Evolutionary conservation across 1,140 invertebrate species (phyloP), one percentile per base, ranked within the genome.

Genomic region (Drosophila tropicalis): DNA sequence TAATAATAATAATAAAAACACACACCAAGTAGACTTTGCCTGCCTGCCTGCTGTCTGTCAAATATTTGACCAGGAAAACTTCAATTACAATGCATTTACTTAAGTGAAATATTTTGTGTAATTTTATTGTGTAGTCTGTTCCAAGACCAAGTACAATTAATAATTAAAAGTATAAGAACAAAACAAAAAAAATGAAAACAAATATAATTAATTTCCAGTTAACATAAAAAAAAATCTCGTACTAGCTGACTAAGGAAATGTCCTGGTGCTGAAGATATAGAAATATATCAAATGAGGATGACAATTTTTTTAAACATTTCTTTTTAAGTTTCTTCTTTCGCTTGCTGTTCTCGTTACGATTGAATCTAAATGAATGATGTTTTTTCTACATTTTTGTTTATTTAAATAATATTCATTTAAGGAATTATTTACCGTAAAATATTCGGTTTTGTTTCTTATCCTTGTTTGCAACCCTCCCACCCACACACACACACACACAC

Each of bases 381-480:
- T 19, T 22, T 47, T 17, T 10, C 44, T 47, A 47, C 17, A 47
- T 39, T 39, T 39, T 12, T 5, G 3, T 39, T 39, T 39, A 39
- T 39, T 39, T 51, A 17, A 51, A 51, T 51, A 51, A 22, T 51
- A 51, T 51, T 51, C 17, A 51, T 51, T 51, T 51, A 51, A 19
- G 44, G 22, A 15, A 51, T 51, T 19, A 51, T 51, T 22, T 51
- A 19, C 44, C 44, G 17, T 51, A 22, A 51, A 51, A 51, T 51
- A 51, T 51, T 51, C 22, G 44, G 44, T 51, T 51, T 22, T 51
- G 17, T 19, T 51, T 51, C 2, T 51, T 17, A 51, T 51, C 44
- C 44, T 7, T 51, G 22, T 47, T 47, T 39, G 34, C 34, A 36
- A 1, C 1, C 34, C 34, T 5, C 34, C 34, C 34, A 12, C 9